Evolutionary conservation across 2,888 invertebrate species (phyloP).

Genomic region (Drosophila differens): DNA sequence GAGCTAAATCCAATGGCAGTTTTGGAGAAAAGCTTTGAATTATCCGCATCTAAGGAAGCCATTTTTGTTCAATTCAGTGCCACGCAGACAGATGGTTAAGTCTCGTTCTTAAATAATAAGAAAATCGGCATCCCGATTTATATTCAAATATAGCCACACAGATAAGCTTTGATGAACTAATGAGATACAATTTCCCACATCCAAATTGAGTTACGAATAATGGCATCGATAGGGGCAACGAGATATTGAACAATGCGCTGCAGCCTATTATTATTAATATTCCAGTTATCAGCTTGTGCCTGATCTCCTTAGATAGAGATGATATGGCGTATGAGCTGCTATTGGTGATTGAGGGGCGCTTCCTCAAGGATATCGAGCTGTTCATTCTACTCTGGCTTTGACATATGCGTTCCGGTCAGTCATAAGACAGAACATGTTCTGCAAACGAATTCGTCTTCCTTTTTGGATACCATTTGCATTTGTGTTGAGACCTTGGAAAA

Average conservation of each 20-base stretch:
- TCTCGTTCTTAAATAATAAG: background rate
- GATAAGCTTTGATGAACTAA: background rate
- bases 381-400: too few relatives aligned
- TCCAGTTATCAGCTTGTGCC: too few relatives aligned
- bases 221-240: background rate
- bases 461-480: slow-evolving; percentile 43
- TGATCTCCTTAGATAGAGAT: too few relatives aligned
- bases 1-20: slow-evolving; percentile 15
- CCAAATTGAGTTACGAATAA: background rate
- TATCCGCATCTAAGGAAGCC: background rate
- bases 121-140: background rate
- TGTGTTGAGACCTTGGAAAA: background rate
- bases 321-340: too few relatives aligned
- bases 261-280: too few relatives aligned
- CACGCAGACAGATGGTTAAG: slow-evolving; percentile 10
- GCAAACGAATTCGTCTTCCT: background rate
- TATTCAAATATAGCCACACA: too few relatives aligned
- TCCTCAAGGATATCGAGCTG: too few relatives aligned
- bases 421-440: slow-evolving; percentile 44
- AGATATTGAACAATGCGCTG: too few relatives aligned
- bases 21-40: background rate
- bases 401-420: slow-evolving; percentile 46
- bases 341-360: too few relatives aligned
- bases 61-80: slow-evolving; percentile 7
- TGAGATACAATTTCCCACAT: fast-evolving